Evolutionary conservation across 1,140 invertebrate species (phyloP), one percentile per base, ranked within the genome.

Genomic region (Lepidurus arcticus): DNA sequence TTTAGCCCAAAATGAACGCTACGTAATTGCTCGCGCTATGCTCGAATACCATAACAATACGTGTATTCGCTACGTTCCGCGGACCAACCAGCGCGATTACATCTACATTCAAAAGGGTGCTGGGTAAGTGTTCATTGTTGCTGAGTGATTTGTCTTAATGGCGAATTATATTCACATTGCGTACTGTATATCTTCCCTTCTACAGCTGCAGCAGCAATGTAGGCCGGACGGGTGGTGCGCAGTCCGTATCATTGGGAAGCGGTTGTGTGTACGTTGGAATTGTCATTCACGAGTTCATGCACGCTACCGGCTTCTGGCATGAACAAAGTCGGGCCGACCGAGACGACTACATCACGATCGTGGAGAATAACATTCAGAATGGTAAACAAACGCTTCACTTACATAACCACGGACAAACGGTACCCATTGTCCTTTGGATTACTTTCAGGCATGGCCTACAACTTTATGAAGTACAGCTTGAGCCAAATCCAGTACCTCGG

Each of bases 301-400:
- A 91, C 81, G 88, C 89, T 0, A 80, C 91, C 1, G 91, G 90
- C 21, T 90, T 91, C 82, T 88, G 86, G 80, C 87, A 93, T 81
- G 90, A 92, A 81, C 91, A 92, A 81, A 89, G 88, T 80, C 85
- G 89, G n/a, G 83, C 86, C 7, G 89, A 92, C 83, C 84, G 91
- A 53, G 91, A 92, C 80, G 83, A 88, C 0, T 92, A 87, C 81
- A 86, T 92, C 10, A 84, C 81, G 3, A 88, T 93, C 45, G 83
- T 88, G 73, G 90, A 87, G 85, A 83, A 88, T 3, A 92, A 92
- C 81, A 92, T 94, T n/a, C 83, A 87, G 42, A 81, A 82, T 78
- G 84, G 87, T 86, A 83, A 83, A 21, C 13, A 78, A 10, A 34
- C 21, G 44, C n/a, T 34, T 73, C 1, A 73, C 16, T 21, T 73